phyloP scores from a whole-genome alignment of 1,140 invertebrate genomes.

The Lasaia peninsularis region DNA sequence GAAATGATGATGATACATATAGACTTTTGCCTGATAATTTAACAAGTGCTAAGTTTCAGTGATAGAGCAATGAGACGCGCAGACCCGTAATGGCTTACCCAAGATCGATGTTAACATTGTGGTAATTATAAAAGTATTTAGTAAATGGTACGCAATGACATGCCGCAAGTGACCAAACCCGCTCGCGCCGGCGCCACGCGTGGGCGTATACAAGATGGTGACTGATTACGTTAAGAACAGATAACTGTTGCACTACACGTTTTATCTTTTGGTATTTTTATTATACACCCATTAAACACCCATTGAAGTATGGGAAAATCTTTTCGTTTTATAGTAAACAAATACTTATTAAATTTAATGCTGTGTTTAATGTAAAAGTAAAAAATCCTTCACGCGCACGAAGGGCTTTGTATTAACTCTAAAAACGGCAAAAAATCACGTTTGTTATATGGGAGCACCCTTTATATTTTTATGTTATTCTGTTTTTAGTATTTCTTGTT shows the following conservation, averaged over 20 bases:
- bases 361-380: no score
- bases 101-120: slow-evolving; percentile 14
- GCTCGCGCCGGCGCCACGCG: slow-evolving; percentile 56
- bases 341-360: no score
- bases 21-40: no score
- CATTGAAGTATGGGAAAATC: not conserved
- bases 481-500: no score
- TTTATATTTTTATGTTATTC: no score
- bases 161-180: slow-evolving; percentile 20
- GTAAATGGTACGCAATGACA: slow-evolving; percentile 18
- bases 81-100: slow-evolving; percentile 13
- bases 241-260: slow-evolving; percentile 56
- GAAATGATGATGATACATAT: no score
- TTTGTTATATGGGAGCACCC: no score
- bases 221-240: slow-evolving; percentile 70
- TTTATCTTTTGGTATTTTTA: slow-evolving; percentile 49
- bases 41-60: not conserved
- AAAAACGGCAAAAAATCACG: no score
- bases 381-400: no score
- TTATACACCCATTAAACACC: slow-evolving; percentile 27
- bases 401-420: no score
- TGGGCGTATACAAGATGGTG: slow-evolving; percentile 59
- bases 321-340: not conserved
- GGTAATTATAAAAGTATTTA: slow-evolving; percentile 22
- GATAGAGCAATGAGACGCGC: not conserved